Evolutionary conservation across 2,888 invertebrate genomes (phyloP).

Genomic region (Ochlodes sylvanus): DNA sequence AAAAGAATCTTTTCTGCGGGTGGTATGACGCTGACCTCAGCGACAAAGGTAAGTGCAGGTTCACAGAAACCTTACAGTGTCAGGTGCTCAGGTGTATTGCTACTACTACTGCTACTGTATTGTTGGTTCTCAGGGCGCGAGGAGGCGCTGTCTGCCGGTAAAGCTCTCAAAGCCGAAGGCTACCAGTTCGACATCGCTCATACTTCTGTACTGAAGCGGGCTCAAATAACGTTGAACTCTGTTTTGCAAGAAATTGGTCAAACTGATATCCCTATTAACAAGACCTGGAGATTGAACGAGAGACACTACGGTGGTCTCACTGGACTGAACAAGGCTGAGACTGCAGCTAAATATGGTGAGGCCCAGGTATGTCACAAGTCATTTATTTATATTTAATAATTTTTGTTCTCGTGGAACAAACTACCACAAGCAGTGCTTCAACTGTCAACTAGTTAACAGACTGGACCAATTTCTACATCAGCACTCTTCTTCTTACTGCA

Average conservation of each 20-base stretch:
- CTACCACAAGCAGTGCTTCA: no score
- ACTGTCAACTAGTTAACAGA: no score
- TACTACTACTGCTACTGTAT: not conserved
- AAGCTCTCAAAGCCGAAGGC: conserved; percentile 88
- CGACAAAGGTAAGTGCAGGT: conserved; percentile 83
- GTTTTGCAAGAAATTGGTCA: conserved; percentile 89
- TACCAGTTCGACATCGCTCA: conserved; percentile 92
- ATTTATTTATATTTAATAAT: no score
- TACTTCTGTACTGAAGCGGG: conserved; percentile 92
- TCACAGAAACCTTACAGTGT: conserved; percentile 3
- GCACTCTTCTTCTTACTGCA: no score
- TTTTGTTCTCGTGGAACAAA: no score
- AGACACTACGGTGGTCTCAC: conserved; percentile 95
- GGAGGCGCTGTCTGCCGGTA: conserved; percentile 90
- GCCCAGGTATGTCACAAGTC: conserved; percentile 84
- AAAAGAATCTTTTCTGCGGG: conserved; percentile 90
- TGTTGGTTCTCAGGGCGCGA: conserved; percentile 79
- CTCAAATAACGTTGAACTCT: conserved; percentile 89
- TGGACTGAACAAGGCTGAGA: conserved; percentile 93
- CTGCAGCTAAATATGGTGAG: conserved; percentile 94
- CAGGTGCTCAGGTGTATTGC: not conserved
- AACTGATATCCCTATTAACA: conserved; percentile 87
- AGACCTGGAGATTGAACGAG: conserved; percentile 94
- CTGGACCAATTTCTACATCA: no score
- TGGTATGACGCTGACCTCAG: conserved; percentile 90